A percentile compares a stretch with the other conserved stretches of the same genome.
Evolutionary conservation across 2,888 invertebrate genomes (phyloP).

Genomic region (Volucella bombylans): DNA sequence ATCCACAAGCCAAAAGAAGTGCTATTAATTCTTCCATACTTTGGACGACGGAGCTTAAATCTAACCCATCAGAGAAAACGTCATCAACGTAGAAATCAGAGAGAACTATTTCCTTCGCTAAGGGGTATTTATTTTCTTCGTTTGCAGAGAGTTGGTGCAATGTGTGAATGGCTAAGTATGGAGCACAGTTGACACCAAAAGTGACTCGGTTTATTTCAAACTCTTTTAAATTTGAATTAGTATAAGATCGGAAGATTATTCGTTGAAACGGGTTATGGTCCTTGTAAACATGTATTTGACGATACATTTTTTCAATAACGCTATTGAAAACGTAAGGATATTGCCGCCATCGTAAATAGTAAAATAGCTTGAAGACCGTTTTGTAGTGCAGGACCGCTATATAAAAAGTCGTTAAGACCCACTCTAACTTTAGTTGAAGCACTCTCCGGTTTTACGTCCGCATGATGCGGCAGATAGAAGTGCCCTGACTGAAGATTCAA

Average conservation of each 20-base stretch:
- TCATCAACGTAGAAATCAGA: slow-evolving; percentile 35
- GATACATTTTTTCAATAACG: slow-evolving; percentile 76
- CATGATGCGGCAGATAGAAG: slow-evolving; percentile 44
- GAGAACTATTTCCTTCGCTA: no score
- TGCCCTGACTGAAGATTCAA: neutral
- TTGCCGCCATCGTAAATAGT: slow-evolving; percentile 37
- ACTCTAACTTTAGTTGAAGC: slow-evolving; percentile 43
- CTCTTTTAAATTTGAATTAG: slow-evolving; percentile 37
- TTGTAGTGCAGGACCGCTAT: slow-evolving; percentile 75
- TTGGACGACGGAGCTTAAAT: neutral
- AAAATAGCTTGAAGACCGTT: slow-evolving; percentile 63
- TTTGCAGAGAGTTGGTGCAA: slow-evolving; percentile 64
- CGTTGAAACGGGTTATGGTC: slow-evolving; percentile 68
- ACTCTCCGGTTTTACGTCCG: slow-evolving; percentile 7
- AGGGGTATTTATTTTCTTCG: no score
- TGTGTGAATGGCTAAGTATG: slow-evolving; percentile 33
- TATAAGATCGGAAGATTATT: slow-evolving; percentile 69
- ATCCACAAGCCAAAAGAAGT: slow-evolving; percentile 20
- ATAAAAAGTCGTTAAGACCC: slow-evolving; percentile 55
- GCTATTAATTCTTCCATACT: slow-evolving; percentile 1
- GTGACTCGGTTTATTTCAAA: slow-evolving; percentile 68
- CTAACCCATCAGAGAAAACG: neutral
- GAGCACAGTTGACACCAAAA: slow-evolving; percentile 56
- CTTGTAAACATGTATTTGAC: slow-evolving; percentile 70
- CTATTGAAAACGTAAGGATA: slow-evolving; percentile 70